Evolutionary conservation across 2,888 invertebrate genomes (phyloP).

Genomic region (Ormyrus pomaceus): DNA sequence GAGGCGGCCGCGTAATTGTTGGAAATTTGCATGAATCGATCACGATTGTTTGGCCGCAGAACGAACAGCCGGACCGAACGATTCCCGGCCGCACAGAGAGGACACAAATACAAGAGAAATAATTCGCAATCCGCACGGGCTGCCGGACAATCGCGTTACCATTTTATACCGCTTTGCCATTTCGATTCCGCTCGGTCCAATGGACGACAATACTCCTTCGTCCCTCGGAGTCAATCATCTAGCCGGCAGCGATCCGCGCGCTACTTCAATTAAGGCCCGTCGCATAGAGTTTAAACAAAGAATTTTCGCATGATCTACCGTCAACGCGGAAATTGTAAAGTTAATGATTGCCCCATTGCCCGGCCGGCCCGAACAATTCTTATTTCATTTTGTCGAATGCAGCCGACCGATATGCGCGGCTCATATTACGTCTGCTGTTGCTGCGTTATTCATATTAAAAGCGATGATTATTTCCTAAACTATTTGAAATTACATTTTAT

Average conservation of each 20-base stretch:
- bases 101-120: slow-evolving; percentile 68
- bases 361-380: slow-evolving; percentile 1
- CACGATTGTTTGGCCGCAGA: slow-evolving; percentile 72
- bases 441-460: too few relatives aligned
- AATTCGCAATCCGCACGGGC: slow-evolving; percentile 72
- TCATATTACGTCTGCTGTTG: too few relatives aligned
- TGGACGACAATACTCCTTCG: slow-evolving; percentile 70
- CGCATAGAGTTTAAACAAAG: slow-evolving; percentile 38
- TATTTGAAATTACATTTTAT: too few relatives aligned
- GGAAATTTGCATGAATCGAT: slow-evolving; percentile 74
- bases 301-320: slow-evolving; percentile 45
- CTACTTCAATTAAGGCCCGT: slow-evolving; percentile 37
- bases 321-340: slow-evolving; percentile 42
- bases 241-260: slow-evolving; percentile 39
- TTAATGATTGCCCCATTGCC: slow-evolving; percentile 31
- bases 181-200: slow-evolving; percentile 73
- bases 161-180: slow-evolving; percentile 70
- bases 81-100: background rate
- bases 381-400: slow-evolving; percentile 28
- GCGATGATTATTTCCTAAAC: too few relatives aligned
- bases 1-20: slow-evolving; percentile 67
- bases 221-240: slow-evolving; percentile 70
- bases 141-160: slow-evolving; percentile 72
- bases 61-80: slow-evolving; percentile 62
- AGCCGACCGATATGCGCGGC: background rate